Percentiles rank a stretch among this genome's conserved stretches.
These are phyloP conservation scores for Hydriomena furcata DNA, from an alignment of 2,888 invertebrate genomes.

Conservation along the genomic window DNA sequence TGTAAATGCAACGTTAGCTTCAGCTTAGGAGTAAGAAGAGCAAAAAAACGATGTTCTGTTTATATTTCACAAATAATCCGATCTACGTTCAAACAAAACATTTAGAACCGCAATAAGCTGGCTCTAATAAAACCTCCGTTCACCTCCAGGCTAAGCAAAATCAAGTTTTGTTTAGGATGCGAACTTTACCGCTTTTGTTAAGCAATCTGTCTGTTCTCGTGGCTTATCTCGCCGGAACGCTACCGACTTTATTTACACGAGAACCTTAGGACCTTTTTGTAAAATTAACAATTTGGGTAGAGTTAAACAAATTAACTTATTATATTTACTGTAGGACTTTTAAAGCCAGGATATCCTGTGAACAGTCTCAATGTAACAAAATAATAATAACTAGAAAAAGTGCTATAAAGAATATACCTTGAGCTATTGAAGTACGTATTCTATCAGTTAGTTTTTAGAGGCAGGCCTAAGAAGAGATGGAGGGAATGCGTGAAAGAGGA, in stretches of 20 bases:
- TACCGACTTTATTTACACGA: conserved; percentile 44
- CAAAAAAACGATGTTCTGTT: too few relatives aligned
- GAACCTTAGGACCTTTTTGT: conserved; percentile 17
- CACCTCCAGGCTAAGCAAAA: conserved; percentile 19
- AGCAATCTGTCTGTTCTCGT: conserved; percentile 56
- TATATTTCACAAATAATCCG: not conserved
- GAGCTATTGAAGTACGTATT: too few relatives aligned
- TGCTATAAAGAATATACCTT: too few relatives aligned
- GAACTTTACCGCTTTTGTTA: conserved; percentile 47
- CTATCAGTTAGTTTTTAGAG: too few relatives aligned
- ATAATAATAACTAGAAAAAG: too few relatives aligned
- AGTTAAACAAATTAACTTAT: conserved; percentile 5
- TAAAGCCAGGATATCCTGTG: not conserved
- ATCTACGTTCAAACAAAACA: not conserved
- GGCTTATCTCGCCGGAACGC: conserved; percentile 33
- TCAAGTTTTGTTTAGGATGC: conserved; percentile 45
- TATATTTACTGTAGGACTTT: not conserved
- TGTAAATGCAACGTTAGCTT: too few relatives aligned
- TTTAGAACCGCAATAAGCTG: conserved; percentile 3
- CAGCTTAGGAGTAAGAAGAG: too few relatives aligned
- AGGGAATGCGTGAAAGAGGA: too few relatives aligned
- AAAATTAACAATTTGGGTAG: conserved; percentile 3
- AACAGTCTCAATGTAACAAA: too few relatives aligned
- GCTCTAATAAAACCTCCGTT: conserved; percentile 1
- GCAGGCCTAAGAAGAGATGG: too few relatives aligned